Base-by-base conservation (phyloP, 2,113 vertebrate species). In the Ameiurus melas region DNA sequence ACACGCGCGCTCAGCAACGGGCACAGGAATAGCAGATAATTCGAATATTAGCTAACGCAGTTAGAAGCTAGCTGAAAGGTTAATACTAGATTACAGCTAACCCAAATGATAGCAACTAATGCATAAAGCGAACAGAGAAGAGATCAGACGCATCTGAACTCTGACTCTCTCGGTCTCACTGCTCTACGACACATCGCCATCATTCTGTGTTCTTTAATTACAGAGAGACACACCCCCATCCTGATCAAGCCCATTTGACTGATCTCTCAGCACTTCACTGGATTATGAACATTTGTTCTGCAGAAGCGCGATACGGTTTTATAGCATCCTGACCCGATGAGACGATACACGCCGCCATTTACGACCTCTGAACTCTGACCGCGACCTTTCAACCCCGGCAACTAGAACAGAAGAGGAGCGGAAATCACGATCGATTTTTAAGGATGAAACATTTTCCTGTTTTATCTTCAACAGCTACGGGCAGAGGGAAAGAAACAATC, bases 341-440 rank as follows among this genome's bases (percentile, higher is more conserved):
- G 94, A 93, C 92, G 94, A 96, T 96, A 95, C 95, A 96, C 94
- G 92, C 90, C 93, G 93, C 93, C 94, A 95, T 95, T 96, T 95
- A 94, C 93, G 94, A 96, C 95, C 95, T 90, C 89, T 94, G 87
- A 94, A 94, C 95, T 95, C 92, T 94, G 92, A 93, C 95, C 90
- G 93, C 92, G 90, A 94, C 94, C 94, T 93, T 87, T 84, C 85
- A 82, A 79, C 89, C 75, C 77, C 71, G 70, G 71, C 43, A 71
- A 86, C 62, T 75, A 58, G 71, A 62, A 3, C 85, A 86, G 71
- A n/a, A 60, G n/a, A 43, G 71, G 57, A 27, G 13, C 47, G 85
- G 53, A 86, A 86, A 70, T 60, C 85, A 60, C 62, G 0, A 86
- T 86, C 71, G 71, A 86, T 86, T 86, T 83, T 77, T 62, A 60